Evolutionary conservation across 2,888 invertebrate species (phyloP), one percentile per base, ranked within the genome.

Genomic region (Ferrisia virgata): DNA sequence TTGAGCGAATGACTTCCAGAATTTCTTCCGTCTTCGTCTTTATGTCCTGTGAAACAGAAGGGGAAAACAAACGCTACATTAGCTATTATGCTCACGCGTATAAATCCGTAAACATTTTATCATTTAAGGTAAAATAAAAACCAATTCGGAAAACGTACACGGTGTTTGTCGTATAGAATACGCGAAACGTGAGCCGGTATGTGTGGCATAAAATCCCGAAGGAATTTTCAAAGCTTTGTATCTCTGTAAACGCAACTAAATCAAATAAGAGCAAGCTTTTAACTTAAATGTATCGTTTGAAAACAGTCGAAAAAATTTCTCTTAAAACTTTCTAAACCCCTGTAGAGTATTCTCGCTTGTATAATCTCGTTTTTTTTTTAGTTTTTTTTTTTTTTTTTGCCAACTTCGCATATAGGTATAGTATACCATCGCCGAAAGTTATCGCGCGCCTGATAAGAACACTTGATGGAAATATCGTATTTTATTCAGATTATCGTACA

Each of bases 11-110:
- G 85, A 53, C 85, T 84, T 47, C 86, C 86, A 18, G 85, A 91
- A 84, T 91, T 92, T 85, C 93, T 92, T 87, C 93, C 91, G 79
- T 93, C 94, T 86, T 95, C 95, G 88, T 95, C 95, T 89, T 94
- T 95, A 88, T 93, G 95, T 88, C 95, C 95, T 95, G 91, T 47
- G 89, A 89, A 87, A 85, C 87, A 84, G 86, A 85, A 82, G 78
- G 25, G 25, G 72, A 64, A 72, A 9, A 40, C 6, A 9, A 53
- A 53, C 22, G 15, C 18, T 33, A 18, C 33, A 80, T 43, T 43
- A 47, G 33, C 36, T 22, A 80, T 80, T 80, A 80, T 25, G 28
- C 64, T 64, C 64, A 64, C 64, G 64, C 64, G 25, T 64, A 64
- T 64, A 64, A 64, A 64, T 64, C 64, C 64, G 64, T 64, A 64